phyloP scores from a whole-genome alignment of 1,140 invertebrate species.

The Agrilus planipennis region DNA sequence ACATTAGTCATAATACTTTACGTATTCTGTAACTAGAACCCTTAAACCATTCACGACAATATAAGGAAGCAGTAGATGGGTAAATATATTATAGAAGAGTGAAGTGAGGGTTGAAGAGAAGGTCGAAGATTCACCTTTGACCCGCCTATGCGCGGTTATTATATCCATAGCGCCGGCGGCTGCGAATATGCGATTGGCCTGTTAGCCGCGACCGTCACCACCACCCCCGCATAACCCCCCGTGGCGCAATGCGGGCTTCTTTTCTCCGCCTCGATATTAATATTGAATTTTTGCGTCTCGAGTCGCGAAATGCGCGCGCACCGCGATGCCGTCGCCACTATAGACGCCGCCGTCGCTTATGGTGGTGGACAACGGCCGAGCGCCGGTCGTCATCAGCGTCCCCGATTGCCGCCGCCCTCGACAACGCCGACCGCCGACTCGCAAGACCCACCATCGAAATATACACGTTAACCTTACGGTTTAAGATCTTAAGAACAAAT shows the following conservation, averaged over 20 bases:
- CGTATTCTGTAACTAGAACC: too few species aligned
- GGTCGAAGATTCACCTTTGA: constrained; percentile 15
- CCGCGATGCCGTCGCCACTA: background rate
- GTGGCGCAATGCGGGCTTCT: constrained; percentile 32
- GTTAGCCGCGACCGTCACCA: constrained; percentile 17
- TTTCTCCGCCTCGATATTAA: constrained; percentile 48
- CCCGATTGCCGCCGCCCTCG: constrained; percentile 2
- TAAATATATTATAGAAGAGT: too few species aligned
- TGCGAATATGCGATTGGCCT: constrained; percentile 35
- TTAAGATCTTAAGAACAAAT: too few species aligned
- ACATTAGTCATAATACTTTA: too few species aligned
- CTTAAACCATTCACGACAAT: too few species aligned
- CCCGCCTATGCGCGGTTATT: constrained; percentile 30
- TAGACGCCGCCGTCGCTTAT: background rate
- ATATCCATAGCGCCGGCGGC: constrained; percentile 28
- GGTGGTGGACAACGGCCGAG: constrained; percentile 8
- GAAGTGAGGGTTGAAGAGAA: constrained; percentile 34
- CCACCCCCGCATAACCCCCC: too few species aligned
- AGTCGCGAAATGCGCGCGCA: constrained; percentile 10
- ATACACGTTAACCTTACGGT: too few species aligned
- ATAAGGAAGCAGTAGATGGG: too few species aligned
- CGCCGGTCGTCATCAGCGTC: constrained; percentile 16
- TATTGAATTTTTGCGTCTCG: constrained; percentile 43
- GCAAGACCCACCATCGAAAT: background rate
- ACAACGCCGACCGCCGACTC: constrained; percentile 3